Evolutionary conservation across 2,888 invertebrate genomes (phyloP), one percentile per base, ranked within the genome.

Genomic region (Galerucella pusilla): DNA sequence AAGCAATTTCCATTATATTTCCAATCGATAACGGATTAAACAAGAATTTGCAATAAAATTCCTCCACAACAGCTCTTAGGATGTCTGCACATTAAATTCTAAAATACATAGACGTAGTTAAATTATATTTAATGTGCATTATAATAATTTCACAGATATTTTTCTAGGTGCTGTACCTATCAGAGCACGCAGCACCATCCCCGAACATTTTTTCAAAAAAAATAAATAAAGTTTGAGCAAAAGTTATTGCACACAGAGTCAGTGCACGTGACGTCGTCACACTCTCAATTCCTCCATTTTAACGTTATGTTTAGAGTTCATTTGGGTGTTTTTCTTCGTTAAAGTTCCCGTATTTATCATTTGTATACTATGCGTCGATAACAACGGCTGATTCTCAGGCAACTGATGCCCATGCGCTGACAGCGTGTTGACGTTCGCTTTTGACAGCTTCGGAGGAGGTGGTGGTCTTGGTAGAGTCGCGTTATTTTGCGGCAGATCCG

Each of bases 281-380:
- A 95, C 95, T 76, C 95, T 89, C 88, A 95, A 85, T 88, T 95
- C 95, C 89, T 95, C 95, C 94, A 95, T 94, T 81, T 92, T 89
- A 84, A 87, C 88, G 87, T 86, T 88, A 68, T 79, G 81, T 84
- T 91, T 91, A 35, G 91, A 90, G 88, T 91, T 92, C 87, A 91
- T 81, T 81, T 91, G 91, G 25, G 91, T 91, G 84, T 93, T 93
- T 87, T 94, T 93, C 88, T 94, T 95, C 66, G 94, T 94, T 76
- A 94, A 84, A 1, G 94, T 94, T 72, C 90, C 93, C 64, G 94
- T 93, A 81, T 94, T 94, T 77, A 94, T 92, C 89, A 95, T 90
- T 84, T 94, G 94, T 88, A 94, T 91, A 79, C 93, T 93, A 87
- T 94, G 94, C 74, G 94, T 91, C 46, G 94, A 92, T 71, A 94